Conservation (phyloP, 2,113 vertebrate species). For the Scortum barcoo region DNA sequence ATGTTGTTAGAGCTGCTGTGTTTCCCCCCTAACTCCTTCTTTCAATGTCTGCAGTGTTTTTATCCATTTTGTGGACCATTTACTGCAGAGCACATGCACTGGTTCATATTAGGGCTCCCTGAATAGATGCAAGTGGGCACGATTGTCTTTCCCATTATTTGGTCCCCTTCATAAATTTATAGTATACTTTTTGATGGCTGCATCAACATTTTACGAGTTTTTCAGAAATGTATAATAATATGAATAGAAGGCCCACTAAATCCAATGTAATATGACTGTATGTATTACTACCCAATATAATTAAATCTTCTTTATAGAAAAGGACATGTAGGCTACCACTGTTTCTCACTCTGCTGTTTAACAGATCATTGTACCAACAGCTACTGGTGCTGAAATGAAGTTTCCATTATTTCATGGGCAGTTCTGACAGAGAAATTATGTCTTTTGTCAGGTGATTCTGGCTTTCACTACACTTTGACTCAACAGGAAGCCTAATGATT, state of each 20-base stretch:
- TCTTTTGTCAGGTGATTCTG: conserved; percentile 4
- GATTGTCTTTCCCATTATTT: not conserved
- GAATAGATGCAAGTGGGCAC: not conserved
- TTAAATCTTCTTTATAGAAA: not conserved
- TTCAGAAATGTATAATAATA: not conserved
- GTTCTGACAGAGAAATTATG: not conserved
- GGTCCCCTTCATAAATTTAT: not conserved
- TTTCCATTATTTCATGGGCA: not conserved
- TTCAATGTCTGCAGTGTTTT: not conserved
- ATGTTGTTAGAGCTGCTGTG: conserved; percentile 32
- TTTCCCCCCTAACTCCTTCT: conserved; percentile 9
- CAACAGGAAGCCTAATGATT: not conserved
- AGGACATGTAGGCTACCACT: not conserved
- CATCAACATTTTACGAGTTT: not conserved
- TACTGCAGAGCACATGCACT: not conserved
- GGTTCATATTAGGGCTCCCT: not conserved
- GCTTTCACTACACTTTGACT: not conserved
- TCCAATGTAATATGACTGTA: too few relatives aligned
- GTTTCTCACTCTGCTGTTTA: not conserved
- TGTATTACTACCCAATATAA: not conserved
- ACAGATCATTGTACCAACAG: not conserved
- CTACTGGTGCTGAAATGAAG: conserved; percentile 1
- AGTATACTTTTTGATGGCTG: not conserved
- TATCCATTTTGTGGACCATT: conserved; percentile 5
- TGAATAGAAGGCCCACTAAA: not conserved